Evolutionary conservation across 2,113 vertebrate species (phyloP), one percentile per base, ranked within the genome.

Genomic region (Cheirogaleus medius): DNA sequence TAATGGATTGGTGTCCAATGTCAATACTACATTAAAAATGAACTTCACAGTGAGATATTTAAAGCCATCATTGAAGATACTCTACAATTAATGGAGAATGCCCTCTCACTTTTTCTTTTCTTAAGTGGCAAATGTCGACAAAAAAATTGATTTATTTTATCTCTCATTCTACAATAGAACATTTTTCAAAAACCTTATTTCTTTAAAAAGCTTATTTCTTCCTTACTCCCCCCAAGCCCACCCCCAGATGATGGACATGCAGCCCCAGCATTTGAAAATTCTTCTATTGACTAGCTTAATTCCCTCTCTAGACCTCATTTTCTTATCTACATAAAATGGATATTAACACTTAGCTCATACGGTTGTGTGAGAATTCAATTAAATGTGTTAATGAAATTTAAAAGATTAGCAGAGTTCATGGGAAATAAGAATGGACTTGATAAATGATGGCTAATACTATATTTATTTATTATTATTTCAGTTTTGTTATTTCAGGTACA

Each of bases 301-400:
- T 94, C 14, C 64, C 11, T 90, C 29, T 63, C n/a, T 6, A 27
- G 52, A 56, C 13, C 44, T 88, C 69, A 71, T 85, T 74, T 63
- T 37, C 32, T 85, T 93, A 92, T 81, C 71, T 91, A 14, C n/a
- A 21, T 47, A 58, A 42, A 47, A 39, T 90, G 42, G 39, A 64
- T 83, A 94, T 74, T 80, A 94, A 84, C 37, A 42, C 18, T 58
- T 81, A 88, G 87, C 71, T 81, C 25, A 52, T 39, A 87, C 4
- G 12, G 47, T 23, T 84, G 42, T 54, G 8, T 88, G 64, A 96
- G 77, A 94, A 96, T 81, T 94, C 64, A 96, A 64, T 82, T 88
- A 58, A 42, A 76, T 64, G 58, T 8, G 68, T 88, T 96, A 88
- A 64, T 90, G 37, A 15, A 90, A 77, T 91, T 87, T 82, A 80